Base-by-base conservation (phyloP, 92 coral and sea anemone genomes). In the Phymanthus crucifer region DNA sequence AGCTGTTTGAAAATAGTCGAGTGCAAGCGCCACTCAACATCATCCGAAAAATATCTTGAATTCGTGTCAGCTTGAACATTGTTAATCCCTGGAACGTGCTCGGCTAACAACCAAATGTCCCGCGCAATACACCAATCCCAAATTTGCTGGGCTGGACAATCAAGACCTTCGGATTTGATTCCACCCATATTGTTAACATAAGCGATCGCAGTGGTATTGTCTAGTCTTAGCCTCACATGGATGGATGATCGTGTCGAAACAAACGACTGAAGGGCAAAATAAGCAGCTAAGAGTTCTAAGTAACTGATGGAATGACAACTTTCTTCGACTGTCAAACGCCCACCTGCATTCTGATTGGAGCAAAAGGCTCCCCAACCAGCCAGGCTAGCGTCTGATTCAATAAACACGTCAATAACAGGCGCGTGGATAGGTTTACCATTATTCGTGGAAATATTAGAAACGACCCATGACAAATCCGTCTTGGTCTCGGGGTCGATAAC, bases 121-220 rank as follows among this genome's bases (percentile, higher is more conserved):
- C 86, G 52, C 5, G 17, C 43, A 35, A 80, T 88, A 23, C 92
- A 88, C 89, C 91, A 79, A n/a, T 50, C 76, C 89, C 84, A 89
- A 21, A 85, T 13, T 18, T 32, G 13, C 67, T 80, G 61, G 6
- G 89, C 16, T 26, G 78, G 45, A 12, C 11, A 17, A 65, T 83
- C 80, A 6, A 80, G 72, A 13, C 32, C 29, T 21, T 65, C 43
- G 32, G 85, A 84, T 72, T 52, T 46, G 33, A 10, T 70, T 2
- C 89, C 92, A 2, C 89, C 92, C 86, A 85, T 75, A 31, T 85
- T 88, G 18, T 80, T 88, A 6, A 85, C 64, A 65, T 74, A 88
- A 17, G 83, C 34, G 13, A 80, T 52, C 10, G 84, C 89, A 40
- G 86, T 80, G 19, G 89, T 58, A 37, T 80, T 80, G 17, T 88